Base-by-base conservation (phyloP, 2,888 invertebrate genomes). In the Clostera curtula region DNA sequence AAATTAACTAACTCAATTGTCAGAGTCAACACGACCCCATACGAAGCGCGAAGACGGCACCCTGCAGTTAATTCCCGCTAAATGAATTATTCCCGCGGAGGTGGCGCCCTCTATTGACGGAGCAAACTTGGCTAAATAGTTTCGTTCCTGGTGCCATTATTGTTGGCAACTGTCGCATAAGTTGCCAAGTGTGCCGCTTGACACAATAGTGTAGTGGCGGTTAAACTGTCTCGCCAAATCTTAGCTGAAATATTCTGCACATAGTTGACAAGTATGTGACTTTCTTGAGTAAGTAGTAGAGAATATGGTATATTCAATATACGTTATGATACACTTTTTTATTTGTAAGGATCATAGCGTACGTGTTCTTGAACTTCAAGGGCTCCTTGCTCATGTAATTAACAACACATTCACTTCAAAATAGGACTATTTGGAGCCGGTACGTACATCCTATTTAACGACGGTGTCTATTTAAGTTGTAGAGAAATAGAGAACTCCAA, bases 111-210 rank as follows among this genome's bases (percentile, higher is more conserved):
- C 67, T 82, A 79, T 80, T 79, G 80, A 77, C 75, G 64, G 49
- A 68, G 68, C 55, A 69, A 80, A 79, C 74, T 80, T 64, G 47
- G 62, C 79, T 80, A 77, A 82, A 80, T 76, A 80, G 80, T 80
- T 80, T 73, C 70, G 72, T 79, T 77, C 69, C 69, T 72, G 62
- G 65, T 60, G 62, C 75, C 65, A 75, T 77, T 79, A 75, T 80
- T 76, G 77, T 74, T 67, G 43, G 45, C 51, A 73, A 79, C 76
- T 76, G 77, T 75, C 76, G 72, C 66, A 49, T 50, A 70, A 73
- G 63, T 75, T 56, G 58, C 63, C 34, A 34, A 46, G 50, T 58
- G 59, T 62, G 58, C 49, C 57, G 58, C 53, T 51, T 55, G 50
- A 54, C 62, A 70, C 67, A 73, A 74, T 68, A 59, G 59, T 46